A percentile compares a stretch with the other conserved stretches of the same genome.
Evolutionary conservation across 2,113 vertebrate genomes (phyloP).

Genomic region (Hemibates koningsi): DNA sequence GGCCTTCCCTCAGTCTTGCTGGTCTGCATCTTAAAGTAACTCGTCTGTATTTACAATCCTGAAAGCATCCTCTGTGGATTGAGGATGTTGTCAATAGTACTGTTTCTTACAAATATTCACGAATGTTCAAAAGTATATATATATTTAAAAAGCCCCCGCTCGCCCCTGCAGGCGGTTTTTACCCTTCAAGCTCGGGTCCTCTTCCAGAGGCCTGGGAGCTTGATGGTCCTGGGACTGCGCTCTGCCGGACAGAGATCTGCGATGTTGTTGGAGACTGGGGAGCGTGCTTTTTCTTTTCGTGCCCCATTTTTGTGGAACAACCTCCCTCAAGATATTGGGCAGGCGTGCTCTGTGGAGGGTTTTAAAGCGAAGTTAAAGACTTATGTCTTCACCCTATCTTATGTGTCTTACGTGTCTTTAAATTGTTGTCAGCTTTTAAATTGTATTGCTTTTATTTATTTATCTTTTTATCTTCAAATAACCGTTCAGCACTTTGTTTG

Average conservation of each 20-base stretch:
- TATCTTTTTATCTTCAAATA: neutral
- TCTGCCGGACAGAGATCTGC: rapidly evolving
- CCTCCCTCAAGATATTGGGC: neutral
- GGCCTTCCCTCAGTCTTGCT: neutral
- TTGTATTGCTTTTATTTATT: neutral
- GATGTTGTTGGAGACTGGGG: neutral
- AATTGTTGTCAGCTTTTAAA: neutral
- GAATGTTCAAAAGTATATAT: neutral
- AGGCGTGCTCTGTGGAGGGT: neutral
- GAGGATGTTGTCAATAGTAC: neutral
- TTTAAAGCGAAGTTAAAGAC: neutral
- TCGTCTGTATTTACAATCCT: neutral
- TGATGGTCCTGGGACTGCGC: neutral
- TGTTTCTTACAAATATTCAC: neutral
- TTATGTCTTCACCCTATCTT: neutral
- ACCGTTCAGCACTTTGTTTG: neutral
- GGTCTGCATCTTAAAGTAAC: neutral
- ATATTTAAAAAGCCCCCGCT: neutral
- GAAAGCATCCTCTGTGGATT: neutral
- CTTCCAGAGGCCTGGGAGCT: rapidly evolving
- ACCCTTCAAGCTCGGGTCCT: rapidly evolving
- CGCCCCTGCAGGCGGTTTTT: neutral
- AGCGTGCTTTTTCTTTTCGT: rapidly evolving
- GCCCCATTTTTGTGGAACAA: neutral
- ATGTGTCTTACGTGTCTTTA: neutral